Evolutionary conservation across 2,888 invertebrate species (phyloP).

Genomic region (Zhuqinia jingwanae): DNA sequence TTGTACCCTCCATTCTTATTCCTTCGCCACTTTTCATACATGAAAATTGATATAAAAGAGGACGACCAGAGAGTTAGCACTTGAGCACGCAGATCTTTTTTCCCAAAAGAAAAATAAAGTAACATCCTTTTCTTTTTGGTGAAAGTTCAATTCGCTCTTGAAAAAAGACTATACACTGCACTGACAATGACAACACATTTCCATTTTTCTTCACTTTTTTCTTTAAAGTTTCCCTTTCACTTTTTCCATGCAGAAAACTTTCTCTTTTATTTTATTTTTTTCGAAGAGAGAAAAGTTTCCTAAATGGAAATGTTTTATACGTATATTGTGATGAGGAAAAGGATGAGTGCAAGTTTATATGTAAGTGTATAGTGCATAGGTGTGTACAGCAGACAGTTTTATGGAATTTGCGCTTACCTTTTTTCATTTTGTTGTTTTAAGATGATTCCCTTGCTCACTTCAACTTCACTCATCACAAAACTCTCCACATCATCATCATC

Average conservation of each 20-base stretch:
- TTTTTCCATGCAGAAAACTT: neutral
- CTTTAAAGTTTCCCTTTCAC: slow-evolving; percentile 24
- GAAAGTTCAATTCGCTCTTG: slow-evolving; percentile 43
- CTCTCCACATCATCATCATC: neutral
- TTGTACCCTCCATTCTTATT: neutral
- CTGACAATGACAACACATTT: slow-evolving; percentile 34
- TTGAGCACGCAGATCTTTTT: slow-evolving; percentile 22
- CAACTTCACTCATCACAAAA: neutral
- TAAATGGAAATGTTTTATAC: neutral
- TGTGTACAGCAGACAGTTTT: neutral
- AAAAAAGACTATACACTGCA: neutral
- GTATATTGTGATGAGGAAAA: neutral
- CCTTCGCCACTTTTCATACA: neutral
- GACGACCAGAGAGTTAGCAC: neutral
- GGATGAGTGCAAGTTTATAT: no score
- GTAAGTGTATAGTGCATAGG: no score
- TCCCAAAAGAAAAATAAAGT: neutral
- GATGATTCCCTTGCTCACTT: neutral
- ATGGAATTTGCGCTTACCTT: neutral
- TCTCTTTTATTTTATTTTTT: no score
- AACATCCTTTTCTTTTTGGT: neutral
- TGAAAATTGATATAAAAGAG: neutral
- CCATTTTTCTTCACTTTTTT: neutral
- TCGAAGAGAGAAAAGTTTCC: slow-evolving; percentile 19
- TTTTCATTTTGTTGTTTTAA: slow-evolving; percentile 34